A percentile compares a stretch with the other conserved stretches of the same genome.
Evolutionary conservation across 2,113 vertebrate genomes (phyloP).

Genomic region (Archilochus colubris): DNA sequence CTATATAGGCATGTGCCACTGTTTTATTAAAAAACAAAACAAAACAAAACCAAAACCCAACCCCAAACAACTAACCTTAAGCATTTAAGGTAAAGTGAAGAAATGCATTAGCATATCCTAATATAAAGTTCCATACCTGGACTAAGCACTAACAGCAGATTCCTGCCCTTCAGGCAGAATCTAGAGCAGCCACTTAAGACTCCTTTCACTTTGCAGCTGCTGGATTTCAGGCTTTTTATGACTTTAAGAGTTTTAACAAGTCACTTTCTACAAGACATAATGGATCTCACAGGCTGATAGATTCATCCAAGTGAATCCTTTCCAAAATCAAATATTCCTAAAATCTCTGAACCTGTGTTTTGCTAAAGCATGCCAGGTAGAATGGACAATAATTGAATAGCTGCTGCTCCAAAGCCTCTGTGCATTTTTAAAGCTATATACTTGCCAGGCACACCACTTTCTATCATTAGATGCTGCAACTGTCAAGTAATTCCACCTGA

Average conservation of each 20-base stretch:
- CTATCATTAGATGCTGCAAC: neutral
- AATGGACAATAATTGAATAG: neutral
- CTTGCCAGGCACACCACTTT: neutral
- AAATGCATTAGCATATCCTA: neutral
- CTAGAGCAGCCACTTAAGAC: neutral
- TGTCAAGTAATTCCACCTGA: neutral
- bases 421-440: neutral
- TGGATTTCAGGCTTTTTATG: neutral
- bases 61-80: neutral
- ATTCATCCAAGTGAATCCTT: neutral
- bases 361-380: neutral
- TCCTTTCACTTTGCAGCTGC: neutral
- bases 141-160: neutral
- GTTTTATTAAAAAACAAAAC: neutral
- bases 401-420: neutral
- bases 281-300: neutral
- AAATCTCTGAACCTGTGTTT: neutral
- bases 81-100: neutral
- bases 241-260: neutral
- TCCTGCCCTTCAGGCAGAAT: neutral
- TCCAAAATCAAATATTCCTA: neutral
- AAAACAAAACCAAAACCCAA: no score
- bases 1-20: neutral
- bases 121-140: neutral
- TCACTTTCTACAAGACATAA: neutral